Conservation (phyloP, 2,888 invertebrate species). For the Sarcophaga subvicina region DNA sequence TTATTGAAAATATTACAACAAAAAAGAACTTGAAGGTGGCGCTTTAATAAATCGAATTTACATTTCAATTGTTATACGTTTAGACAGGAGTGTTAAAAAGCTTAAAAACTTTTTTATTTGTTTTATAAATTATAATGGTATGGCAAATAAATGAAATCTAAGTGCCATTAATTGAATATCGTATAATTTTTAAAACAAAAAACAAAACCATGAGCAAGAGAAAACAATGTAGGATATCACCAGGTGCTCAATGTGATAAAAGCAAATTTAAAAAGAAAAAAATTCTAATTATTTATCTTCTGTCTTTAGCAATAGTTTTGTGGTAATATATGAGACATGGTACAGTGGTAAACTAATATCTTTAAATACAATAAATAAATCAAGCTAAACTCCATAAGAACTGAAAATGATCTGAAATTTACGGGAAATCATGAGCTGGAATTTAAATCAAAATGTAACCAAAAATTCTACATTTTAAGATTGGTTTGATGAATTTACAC, state of each 20-base stretch:
- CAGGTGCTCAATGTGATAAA: conserved; percentile 16
- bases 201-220: conserved; percentile 10
- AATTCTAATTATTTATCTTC: conserved; percentile 62
- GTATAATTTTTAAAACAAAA: conserved; percentile 1
- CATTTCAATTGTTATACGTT: too few species aligned
- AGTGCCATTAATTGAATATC: conserved; percentile 1
- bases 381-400: too few species aligned
- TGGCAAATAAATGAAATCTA: background rate
- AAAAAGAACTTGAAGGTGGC: conserved; percentile 18
- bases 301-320: conserved; percentile 2
- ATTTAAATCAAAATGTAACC: too few species aligned
- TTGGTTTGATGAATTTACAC: too few species aligned
- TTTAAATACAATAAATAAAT: background rate
- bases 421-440: too few species aligned
- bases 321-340: background rate
- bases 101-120: too few species aligned
- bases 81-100: too few species aligned
- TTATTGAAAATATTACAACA: background rate
- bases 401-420: too few species aligned
- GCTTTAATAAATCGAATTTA: background rate
- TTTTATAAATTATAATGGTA: too few species aligned
- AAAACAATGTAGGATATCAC: background rate
- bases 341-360: conserved; percentile 20
- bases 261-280: background rate
- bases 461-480: too few species aligned